These are phyloP conservation scores for Anguilla marmorata DNA, from an alignment of 2,797 vertebrate genomes.

Conservation along the genomic window DNA sequence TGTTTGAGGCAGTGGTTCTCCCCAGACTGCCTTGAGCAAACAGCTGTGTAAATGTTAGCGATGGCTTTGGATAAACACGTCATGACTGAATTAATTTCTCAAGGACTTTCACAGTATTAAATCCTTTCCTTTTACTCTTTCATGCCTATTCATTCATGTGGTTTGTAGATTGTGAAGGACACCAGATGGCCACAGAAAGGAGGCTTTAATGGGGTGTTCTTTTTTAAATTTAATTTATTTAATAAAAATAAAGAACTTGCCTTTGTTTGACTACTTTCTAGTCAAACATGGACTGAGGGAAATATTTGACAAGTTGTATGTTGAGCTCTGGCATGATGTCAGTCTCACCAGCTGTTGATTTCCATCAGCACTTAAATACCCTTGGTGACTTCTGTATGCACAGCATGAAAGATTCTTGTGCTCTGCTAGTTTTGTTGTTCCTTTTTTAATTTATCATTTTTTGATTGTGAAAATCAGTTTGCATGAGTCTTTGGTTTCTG, in stretches of 20 bases:
- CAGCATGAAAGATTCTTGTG: conserved; percentile 1
- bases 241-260: background rate
- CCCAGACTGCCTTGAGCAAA: background rate
- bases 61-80: conserved; percentile 22
- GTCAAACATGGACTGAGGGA: background rate
- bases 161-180: conserved; percentile 11
- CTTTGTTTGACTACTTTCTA: conserved; percentile 4
- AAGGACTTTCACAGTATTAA: conserved; percentile 2
- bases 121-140: background rate
- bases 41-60: conserved; percentile 35
- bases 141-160: background rate
- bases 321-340: conserved; percentile 14
- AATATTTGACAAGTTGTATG: background rate
- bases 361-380: conserved; percentile 39
- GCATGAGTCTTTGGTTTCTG: background rate
- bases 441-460: background rate
- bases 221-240: too few relatives aligned
- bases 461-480: background rate
- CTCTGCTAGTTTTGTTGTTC: too few relatives aligned
- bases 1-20: background rate
- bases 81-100: conserved; percentile 31
- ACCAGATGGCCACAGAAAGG: conserved; percentile 16
- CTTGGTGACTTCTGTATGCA: background rate
- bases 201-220: conserved; percentile 20
- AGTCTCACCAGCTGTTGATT: conserved; percentile 66